A percentile compares a stretch with the other conserved stretches of the same genome.
Evolutionary conservation across 2,797 vertebrate genomes (phyloP).

Genomic region (Spinus pinus): DNA sequence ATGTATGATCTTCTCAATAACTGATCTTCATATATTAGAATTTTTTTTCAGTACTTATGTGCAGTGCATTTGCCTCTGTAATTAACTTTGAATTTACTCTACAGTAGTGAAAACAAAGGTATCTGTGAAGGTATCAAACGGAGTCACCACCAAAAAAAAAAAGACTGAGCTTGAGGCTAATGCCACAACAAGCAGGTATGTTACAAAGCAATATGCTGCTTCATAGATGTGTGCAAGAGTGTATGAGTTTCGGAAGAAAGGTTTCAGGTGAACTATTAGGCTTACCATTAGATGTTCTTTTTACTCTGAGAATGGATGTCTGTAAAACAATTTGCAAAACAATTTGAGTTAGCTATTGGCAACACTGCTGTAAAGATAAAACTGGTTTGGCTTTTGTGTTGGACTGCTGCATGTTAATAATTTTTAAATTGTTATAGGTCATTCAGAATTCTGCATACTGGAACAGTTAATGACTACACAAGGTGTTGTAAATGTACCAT

Average conservation of each 20-base stretch:
- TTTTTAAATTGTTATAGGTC: background rate
- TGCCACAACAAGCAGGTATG: constrained; percentile 64
- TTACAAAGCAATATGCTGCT: background rate
- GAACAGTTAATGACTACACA: background rate
- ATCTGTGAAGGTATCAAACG: constrained; percentile 68
- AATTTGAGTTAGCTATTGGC: background rate
- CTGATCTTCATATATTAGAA: background rate
- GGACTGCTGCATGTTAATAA: background rate
- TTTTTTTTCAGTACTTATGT: background rate
- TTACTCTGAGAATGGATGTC: background rate
- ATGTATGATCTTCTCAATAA: background rate
- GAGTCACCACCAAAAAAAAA: constrained; percentile 69
- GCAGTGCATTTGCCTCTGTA: background rate
- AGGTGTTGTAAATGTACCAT: background rate
- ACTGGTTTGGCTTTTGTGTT: background rate
- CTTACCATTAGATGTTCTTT: background rate
- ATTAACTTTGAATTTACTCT: constrained; percentile 56
- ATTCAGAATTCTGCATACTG: constrained; percentile 4
- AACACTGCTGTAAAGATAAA: background rate
- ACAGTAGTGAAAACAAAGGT: constrained; percentile 69
- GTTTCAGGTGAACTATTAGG: background rate
- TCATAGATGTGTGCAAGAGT: background rate
- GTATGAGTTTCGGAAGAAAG: background rate
- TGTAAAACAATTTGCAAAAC: background rate
- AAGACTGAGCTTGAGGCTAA: constrained; percentile 65